phyloP scores from a whole-genome alignment of 2,113 vertebrate species.

The Myotis yumanensis region DNA sequence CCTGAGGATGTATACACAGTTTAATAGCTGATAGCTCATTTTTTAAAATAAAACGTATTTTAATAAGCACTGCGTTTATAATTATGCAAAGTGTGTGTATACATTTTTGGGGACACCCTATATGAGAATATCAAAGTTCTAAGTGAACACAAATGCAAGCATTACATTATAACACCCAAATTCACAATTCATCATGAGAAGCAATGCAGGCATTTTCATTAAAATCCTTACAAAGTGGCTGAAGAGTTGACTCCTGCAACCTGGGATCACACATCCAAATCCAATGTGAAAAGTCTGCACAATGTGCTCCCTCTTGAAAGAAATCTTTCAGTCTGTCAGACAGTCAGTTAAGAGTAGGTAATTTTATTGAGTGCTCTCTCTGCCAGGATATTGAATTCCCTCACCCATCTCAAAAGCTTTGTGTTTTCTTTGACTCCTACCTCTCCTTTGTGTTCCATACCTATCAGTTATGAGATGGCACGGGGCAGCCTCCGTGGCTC shows the following conservation, averaged over 20 bases:
- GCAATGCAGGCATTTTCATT: not conserved
- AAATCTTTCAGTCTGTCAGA: conserved; percentile 52
- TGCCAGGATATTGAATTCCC: conserved; percentile 76
- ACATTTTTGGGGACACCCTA: too few species aligned
- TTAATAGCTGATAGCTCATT: too few species aligned
- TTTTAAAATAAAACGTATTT: too few species aligned
- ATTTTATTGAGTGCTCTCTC: conserved; percentile 69
- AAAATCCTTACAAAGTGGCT: conserved; percentile 3
- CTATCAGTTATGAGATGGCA: conserved; percentile 52
- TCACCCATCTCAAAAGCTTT: conserved; percentile 67
- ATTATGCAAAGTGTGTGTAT: too few species aligned
- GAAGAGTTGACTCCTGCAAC: conserved; percentile 10
- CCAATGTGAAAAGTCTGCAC: conserved; percentile 17
- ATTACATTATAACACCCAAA: not conserved
- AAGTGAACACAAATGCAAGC: not conserved
- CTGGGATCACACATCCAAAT: conserved; percentile 60
- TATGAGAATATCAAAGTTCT: not conserved
- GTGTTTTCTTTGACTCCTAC: conserved; percentile 64
- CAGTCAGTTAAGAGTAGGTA: conserved; percentile 56
- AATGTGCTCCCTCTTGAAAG: conserved; percentile 44
- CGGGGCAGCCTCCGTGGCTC: not conserved
- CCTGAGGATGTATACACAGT: too few species aligned
- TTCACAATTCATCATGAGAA: not conserved
- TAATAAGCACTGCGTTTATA: too few species aligned
- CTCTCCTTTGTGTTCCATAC: conserved; percentile 54